Base-by-base conservation (phyloP, 2,797 vertebrate species). In the Sebastolobus alascanus region DNA sequence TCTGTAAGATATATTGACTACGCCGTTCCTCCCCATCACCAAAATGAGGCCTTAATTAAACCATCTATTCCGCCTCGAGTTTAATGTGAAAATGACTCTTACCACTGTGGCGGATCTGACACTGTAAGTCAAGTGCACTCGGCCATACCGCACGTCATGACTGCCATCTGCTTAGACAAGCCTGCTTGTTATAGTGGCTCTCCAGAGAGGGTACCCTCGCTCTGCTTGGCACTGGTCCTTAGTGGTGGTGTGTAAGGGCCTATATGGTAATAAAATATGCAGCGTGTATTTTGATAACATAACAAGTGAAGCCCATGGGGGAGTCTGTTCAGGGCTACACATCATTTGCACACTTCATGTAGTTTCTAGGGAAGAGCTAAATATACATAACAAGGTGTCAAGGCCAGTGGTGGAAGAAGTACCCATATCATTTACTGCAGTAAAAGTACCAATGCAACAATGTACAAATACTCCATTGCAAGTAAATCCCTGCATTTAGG, bases 151-250 rank as follows among this genome's bases (percentile, higher is more conserved):
- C 76, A 80, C 79, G 82, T 87, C 87, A 85, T 73, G 80, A 69
- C 73, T 67, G 61, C 88, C 89, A 90, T 90, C 84, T 92, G 87
- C 72, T 91, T 58, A 73, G 73, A 86, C 61, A 64, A 74, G 64
- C 63, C 63, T 71, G 82, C 73, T 73, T 87, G 83, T 84, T 84
- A 74, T 58, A 65, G 78, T 52, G 2, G 75, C 79, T 87, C 87
- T 83, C 89, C 46, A 50, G 85, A 89, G 89, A 84, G 66, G 37
- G 40, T 69, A 29, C 68, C 70, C 70, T 73, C 43, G 9, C 75
- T 78, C 75, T 61, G 72, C 59, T 87, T 81, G 69, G 81, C 82
- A 54, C 79, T 76, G 84, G 82, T 85, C 73, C 64, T 78, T 16
- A 22, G 79, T 79, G 80, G 77, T 84, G 82, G 33, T 68, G 71